These are phyloP conservation scores for Tinamus major DNA, from an alignment of 2,797 vertebrate genomes.

Conservation along the genomic window DNA sequence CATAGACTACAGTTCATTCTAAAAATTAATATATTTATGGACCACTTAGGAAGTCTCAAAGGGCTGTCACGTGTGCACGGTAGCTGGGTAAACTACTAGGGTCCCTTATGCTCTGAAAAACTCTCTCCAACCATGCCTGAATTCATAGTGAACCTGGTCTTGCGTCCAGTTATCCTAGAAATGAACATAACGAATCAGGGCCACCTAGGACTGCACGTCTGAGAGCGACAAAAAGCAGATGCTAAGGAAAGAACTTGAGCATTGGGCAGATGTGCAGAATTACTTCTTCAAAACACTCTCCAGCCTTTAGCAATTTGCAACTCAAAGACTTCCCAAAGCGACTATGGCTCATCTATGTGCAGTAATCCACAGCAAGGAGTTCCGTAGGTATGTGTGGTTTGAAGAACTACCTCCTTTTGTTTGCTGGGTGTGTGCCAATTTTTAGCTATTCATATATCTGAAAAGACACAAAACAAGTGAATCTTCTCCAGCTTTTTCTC, in stretches of 20 bases:
- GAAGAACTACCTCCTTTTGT: not conserved
- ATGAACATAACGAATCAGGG: accelerated
- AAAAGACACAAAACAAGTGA: not conserved
- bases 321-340: not conserved
- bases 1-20: not conserved
- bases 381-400: not conserved
- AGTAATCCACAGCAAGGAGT: not conserved
- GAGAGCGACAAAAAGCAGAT: not conserved
- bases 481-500: not conserved
- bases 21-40: not conserved
- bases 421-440: not conserved
- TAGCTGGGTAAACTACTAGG: not conserved
- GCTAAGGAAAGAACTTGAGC: not conserved
- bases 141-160: not conserved
- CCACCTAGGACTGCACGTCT: not conserved
- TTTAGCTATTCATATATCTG: not conserved
- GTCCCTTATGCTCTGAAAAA: not conserved
- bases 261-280: not conserved
- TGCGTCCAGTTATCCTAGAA: not conserved
- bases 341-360: accelerated
- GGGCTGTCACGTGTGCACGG: not conserved
- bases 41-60: not conserved
- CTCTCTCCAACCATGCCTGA: not conserved
- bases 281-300: not conserved
- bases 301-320: not conserved